Conservation (phyloP, 2,888 invertebrate species). For the Drosophila demipolita region DNA sequence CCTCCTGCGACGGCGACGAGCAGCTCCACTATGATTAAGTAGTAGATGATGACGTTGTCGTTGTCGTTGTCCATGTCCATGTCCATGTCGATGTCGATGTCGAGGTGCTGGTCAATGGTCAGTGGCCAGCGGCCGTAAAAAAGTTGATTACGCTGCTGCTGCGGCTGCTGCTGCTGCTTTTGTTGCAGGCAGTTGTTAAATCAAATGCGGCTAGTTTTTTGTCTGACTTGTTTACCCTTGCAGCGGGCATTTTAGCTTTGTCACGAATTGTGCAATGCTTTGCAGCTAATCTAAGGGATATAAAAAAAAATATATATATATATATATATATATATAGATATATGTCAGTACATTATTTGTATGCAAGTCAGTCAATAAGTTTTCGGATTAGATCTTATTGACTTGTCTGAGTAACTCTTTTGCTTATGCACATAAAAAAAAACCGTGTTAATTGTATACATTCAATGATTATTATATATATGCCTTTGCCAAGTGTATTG, state of each 20-base stretch:
- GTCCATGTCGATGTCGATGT: conserved; percentile 32
- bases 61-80: conserved; percentile 27
- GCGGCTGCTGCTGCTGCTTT: conserved; percentile 11
- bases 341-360: neutral
- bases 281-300: neutral
- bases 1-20: conserved; percentile 46
- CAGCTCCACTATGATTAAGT: conserved; percentile 72
- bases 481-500: conserved; percentile 13
- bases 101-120: conserved; percentile 74
- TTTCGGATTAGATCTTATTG: neutral
- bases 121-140: conserved; percentile 46
- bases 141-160: conserved; percentile 53
- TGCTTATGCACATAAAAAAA: neutral
- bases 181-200: conserved; percentile 74
- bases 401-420: neutral
- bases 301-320: neutral
- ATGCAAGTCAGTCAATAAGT: neutral
- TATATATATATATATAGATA: too few relatives aligned
- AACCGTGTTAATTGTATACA: neutral
- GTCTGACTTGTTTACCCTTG: conserved; percentile 13
- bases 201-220: conserved; percentile 56
- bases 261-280: neutral
- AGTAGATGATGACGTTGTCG: conserved; percentile 55
- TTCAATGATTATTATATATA: neutral
- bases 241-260: neutral